Conservation (phyloP, 1,140 invertebrate species). For the Drosophila ficusphila region DNA sequence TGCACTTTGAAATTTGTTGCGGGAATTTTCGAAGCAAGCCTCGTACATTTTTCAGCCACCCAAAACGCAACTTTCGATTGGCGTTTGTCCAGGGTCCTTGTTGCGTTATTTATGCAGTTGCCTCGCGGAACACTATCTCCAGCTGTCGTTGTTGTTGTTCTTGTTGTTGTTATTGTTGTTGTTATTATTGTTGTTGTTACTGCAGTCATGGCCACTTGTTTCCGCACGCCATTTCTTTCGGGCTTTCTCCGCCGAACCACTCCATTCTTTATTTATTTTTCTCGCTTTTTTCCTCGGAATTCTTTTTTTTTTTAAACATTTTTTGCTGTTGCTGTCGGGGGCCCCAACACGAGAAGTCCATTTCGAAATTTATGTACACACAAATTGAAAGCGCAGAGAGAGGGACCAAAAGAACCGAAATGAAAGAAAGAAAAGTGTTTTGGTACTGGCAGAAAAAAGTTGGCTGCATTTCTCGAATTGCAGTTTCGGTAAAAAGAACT, state of each 20-base stretch:
- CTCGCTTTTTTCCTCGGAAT: conserved; percentile 3
- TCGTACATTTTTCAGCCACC: conserved; percentile 49
- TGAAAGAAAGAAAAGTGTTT: conserved; percentile 38
- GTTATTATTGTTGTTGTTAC: conserved; percentile 17
- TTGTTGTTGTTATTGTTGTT: conserved; percentile 27
- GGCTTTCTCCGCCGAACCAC: conserved; percentile 7
- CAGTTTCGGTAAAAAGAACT: conserved; percentile 42
- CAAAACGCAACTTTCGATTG: conserved; percentile 59
- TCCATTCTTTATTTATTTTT: conserved; percentile 41
- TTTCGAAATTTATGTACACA: conserved; percentile 81
- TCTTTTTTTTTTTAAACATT: conserved; percentile 33
- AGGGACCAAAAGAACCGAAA: conserved; percentile 16
- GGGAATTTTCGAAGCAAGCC: conserved; percentile 21
- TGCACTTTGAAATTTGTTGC: conserved; percentile 17
- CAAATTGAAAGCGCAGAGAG: conserved; percentile 70
- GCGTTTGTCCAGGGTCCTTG: conserved; percentile 47
- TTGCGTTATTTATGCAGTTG: conserved; percentile 72
- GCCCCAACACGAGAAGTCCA: conserved; percentile 75
- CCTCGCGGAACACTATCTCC: conserved; percentile 61
- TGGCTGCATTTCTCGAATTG: conserved; percentile 65
- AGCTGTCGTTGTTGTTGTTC: conserved; percentile 19
- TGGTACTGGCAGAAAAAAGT: conserved; percentile 29
- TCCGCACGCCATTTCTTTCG: conserved; percentile 64
- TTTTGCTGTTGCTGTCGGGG: conserved; percentile 39
- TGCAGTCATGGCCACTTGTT: conserved; percentile 63